Base-by-base conservation (phyloP, 2,797 vertebrate species). In the Craterocephalus amniculus region DNA sequence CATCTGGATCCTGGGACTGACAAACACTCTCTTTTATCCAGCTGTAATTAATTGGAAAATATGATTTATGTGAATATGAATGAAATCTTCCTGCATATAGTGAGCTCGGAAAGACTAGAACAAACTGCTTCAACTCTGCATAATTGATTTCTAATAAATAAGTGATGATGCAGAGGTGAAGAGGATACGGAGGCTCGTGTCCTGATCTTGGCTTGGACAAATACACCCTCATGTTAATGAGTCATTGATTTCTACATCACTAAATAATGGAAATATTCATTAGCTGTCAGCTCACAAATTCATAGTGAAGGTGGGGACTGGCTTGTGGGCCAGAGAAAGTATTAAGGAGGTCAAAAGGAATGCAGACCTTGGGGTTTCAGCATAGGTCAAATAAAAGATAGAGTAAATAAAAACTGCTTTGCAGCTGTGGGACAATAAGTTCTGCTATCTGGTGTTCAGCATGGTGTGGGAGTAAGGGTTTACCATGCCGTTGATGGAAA, bases 201-300 rank as follows among this genome's bases (percentile, higher is more conserved):
- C 72, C 78, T 68, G 73, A 67, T 80, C 69, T 56, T 32, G 63
- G 68, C 78, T 70, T n/a, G 65, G 78, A 88, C 80, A 81, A 79
- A 87, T 67, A 71, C 60, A 22, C 31, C 82, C 64, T 69, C 85
- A 74, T 87, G 79, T 85, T 91, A 90, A 90, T 89, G 72, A 87
- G 81, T 83, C 79, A 89, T 91, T 78, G 87, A 89, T 88, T 89
- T 87, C 66, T 63, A 45, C 80, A 84, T 88, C 80, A 68, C 83
- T 85, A 83, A 88, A 91, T 88, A 87, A 81, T 90, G 78, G 70
- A 88, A 86, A 81, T 79, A 82, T 87, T 88, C 83, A 85, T 87
- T 74, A 83, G 58, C 70, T 65, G 79, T 86, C 87, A 81, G 78
- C 51, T 48, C 54, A 75, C 63, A 80, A 76, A 88, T 73, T 74